Base-by-base conservation (phyloP, 2,797 vertebrate genomes). In the Crenichthys baileyi region DNA sequence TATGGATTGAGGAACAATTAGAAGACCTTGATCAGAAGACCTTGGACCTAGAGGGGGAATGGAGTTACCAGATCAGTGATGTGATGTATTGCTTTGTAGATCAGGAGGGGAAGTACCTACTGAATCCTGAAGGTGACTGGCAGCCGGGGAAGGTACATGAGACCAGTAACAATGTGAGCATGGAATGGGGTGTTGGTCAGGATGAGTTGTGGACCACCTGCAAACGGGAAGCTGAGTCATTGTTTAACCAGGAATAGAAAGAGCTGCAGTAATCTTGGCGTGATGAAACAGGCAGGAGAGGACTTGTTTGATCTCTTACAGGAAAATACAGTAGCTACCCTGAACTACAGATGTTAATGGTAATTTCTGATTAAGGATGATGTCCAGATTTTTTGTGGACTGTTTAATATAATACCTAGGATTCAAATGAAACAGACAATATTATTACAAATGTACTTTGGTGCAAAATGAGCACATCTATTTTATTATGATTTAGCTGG, bases 381-480 rank as follows among this genome's bases (percentile, higher is more conserved):
- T 55, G 53, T 55, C 53, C 53, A 55, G 53, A 22, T 51, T 20
- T 51, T 51, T 55, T 22, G 12, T 63, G 61, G 31, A 7, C 22
- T 53, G 26, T 51, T 8, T 16, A 11, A 51, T 29, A 55, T 72
- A 55, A 73, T 24, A 39, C 31, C 31, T 15, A 41, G 15, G 31
- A n/a, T 24, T 73, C 72, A 39, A 56, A 73, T 39, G 22, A 53
- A 56, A 29, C 7, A 29, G 36, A 73, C 18, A 55, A 15, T 16
- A n/a, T n/a, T 5, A 56, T 41, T n/a, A 24, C 13, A 16, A 56
- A 56, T 9, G 50, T 56, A 6, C 50, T 55, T 36, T 24, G 18
- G 50, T 24, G 71, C 70, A 71, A 50, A 53, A 51, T 18, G 26
- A 20, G 70, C 16, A 71, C 41, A 71, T 71, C 22, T 68, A 39